phyloP scores from a whole-genome alignment of 1,140 invertebrate species.

The Metaphire vulgaris region DNA sequence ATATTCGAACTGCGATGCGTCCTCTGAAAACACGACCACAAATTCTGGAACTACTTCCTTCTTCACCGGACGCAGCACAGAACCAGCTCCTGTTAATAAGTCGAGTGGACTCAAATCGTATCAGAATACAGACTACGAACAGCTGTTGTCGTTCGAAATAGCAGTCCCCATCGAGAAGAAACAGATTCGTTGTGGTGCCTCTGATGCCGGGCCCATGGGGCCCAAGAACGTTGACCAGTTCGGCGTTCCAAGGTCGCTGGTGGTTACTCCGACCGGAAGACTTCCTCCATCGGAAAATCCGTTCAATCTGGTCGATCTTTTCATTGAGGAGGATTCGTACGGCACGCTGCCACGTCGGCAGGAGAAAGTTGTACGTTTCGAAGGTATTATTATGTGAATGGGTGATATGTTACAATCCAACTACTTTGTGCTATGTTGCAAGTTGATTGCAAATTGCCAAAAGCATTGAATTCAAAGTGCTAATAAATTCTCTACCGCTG shows the following conservation, averaged over 20 bases:
- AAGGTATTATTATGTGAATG: too few species aligned
- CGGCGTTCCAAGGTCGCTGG: not conserved
- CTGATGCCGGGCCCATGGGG: not conserved
- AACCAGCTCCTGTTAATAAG: not conserved
- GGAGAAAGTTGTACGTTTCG: too few species aligned
- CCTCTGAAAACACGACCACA: too few species aligned
- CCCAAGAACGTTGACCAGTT: not conserved
- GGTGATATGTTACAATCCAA: too few species aligned
- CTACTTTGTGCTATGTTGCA: too few species aligned
- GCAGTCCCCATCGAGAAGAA: not conserved
- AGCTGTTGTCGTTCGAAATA: not conserved
- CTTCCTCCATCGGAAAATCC: not conserved
- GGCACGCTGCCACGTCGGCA: not conserved
- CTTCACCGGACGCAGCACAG: not conserved
- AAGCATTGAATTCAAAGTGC: too few species aligned
- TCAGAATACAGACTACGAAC: too few species aligned
- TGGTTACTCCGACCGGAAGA: not conserved
- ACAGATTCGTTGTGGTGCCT: not conserved
- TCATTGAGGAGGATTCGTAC: not conserved
- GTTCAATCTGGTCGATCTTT: not conserved
- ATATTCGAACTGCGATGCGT: too few species aligned
- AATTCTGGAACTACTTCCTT: too few species aligned
- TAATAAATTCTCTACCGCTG: too few species aligned
- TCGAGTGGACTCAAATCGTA: too few species aligned
- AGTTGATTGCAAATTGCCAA: too few species aligned